phyloP scores from a whole-genome alignment of 2,888 invertebrate genomes.

The Calameuta pallipes region DNA sequence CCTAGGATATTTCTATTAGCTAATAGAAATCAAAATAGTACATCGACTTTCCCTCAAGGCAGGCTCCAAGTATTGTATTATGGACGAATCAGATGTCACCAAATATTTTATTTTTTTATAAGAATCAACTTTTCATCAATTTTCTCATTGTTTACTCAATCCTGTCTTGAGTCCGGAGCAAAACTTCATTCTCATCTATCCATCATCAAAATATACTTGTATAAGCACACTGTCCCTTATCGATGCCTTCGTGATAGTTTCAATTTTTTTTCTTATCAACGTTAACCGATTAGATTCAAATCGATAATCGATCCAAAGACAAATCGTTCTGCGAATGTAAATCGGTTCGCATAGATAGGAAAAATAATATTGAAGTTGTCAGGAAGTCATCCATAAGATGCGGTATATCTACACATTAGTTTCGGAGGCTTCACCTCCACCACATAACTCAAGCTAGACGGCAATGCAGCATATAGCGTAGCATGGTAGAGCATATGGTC shows the following conservation, averaged over 20 bases:
- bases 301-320: too few species aligned
- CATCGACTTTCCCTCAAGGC: neutral
- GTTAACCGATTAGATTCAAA: too few species aligned
- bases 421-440: neutral
- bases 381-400: too few species aligned
- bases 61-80: neutral
- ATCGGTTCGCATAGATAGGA: too few species aligned
- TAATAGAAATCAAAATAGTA: neutral
- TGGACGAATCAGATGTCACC: neutral
- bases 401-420: neutral
- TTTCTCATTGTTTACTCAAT: neutral
- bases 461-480: conserved; percentile 5
- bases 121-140: neutral
- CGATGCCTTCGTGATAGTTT: too few species aligned
- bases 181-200: neutral
- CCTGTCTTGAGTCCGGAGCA: neutral
- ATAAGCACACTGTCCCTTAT: neutral
- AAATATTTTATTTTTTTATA: neutral
- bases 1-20: neutral
- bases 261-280: too few species aligned
- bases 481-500: conserved; percentile 1
- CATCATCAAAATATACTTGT: neutral
- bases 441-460: neutral
- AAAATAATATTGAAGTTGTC: too few species aligned
- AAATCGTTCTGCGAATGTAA: too few species aligned